Conservation (phyloP, 2,113 vertebrate species). For the Paralichthys olivaceus region DNA sequence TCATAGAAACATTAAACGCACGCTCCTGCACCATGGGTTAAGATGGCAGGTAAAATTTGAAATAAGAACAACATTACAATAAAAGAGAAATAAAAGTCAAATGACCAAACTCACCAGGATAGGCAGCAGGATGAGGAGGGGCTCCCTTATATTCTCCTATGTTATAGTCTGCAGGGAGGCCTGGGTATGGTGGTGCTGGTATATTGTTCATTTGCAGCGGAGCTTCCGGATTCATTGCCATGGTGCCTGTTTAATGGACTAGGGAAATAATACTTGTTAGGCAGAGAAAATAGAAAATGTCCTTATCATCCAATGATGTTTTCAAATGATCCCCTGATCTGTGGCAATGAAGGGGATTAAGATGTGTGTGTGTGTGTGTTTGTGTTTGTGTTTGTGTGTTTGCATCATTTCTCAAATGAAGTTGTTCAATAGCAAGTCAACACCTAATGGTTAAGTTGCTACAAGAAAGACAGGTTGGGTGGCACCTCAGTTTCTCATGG, state of each 20-base stretch:
- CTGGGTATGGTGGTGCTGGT: slow-evolving; percentile 47
- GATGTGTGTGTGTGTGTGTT: too few relatives aligned
- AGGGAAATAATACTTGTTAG: neutral
- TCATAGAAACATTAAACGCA: too few relatives aligned
- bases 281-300: neutral
- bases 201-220: neutral
- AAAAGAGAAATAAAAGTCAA: neutral
- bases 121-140: neutral
- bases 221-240: slow-evolving; percentile 30
- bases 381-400: too few relatives aligned
- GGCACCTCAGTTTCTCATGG: neutral
- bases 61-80: neutral
- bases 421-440: too few relatives aligned
- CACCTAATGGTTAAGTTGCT: neutral
- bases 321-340: neutral
- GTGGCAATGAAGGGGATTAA: neutral
- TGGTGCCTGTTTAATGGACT: slow-evolving; percentile 27
- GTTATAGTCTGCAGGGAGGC: neutral
- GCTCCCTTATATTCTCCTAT: rapidly evolving
- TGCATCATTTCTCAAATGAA: too few relatives aligned
- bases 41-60: neutral
- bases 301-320: neutral
- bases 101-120: neutral
- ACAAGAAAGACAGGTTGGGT: slow-evolving; percentile 1
- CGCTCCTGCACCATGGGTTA: neutral